Conservation (phyloP, 1,140 invertebrate genomes). For the Eupristina koningsbergeri region DNA sequence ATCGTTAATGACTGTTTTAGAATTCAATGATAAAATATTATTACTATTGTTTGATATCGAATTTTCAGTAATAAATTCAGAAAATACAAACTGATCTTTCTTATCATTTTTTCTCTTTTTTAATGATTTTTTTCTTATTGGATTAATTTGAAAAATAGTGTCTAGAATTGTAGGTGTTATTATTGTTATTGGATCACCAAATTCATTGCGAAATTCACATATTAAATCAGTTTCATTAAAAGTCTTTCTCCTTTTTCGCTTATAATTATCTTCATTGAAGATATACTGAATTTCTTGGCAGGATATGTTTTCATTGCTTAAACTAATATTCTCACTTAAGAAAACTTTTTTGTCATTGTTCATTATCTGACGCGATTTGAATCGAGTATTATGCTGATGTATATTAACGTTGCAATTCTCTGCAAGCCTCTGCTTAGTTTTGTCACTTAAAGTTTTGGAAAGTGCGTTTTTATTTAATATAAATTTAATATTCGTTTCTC, state of each 20-base stretch:
- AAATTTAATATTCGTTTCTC: neutral
- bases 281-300: neutral
- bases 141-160: neutral
- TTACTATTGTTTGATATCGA: neutral
- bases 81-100: neutral
- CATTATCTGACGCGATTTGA: neutral
- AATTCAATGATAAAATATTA: neutral
- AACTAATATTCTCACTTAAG: neutral
- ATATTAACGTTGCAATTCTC: neutral
- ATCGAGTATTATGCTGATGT: slow-evolving; percentile 23
- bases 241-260: slow-evolving; percentile 27
- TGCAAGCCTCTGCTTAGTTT: neutral
- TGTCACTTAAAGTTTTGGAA: neutral
- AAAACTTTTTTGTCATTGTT: neutral
- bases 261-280: slow-evolving; percentile 19
- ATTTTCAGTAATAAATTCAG: neutral
- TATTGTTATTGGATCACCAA: neutral
- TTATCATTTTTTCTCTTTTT: neutral
- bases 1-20: neutral
- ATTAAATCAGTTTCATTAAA: slow-evolving; percentile 11
- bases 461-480: neutral
- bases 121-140: neutral
- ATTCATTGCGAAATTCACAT: neutral
- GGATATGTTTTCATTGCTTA: neutral
- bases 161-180: neutral